Evolutionary conservation across 2,888 invertebrate genomes (phyloP), one percentile per base, ranked within the genome.

Genomic region (Tubulanus polymorphus): DNA sequence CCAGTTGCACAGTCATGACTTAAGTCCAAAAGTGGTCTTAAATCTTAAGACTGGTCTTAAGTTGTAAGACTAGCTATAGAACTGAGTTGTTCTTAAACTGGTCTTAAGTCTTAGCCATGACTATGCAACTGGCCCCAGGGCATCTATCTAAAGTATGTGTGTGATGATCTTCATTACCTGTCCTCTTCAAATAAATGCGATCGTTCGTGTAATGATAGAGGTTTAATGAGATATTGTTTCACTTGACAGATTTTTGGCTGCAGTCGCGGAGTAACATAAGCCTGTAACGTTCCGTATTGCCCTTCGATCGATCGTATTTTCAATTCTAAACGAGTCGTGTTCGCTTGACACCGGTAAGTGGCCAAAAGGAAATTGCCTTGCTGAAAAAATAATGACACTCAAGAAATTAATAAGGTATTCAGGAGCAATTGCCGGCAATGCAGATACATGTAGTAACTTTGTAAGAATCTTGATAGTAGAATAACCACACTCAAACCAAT

Each of bases 321-420:
- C 61, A 95, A 83, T 82, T 94, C 93, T 57, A 96, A 81, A 47
- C 92, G 84, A 63, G 91, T 91, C 0, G 92, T 93, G 67, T 93
- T 93, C 15, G 93, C 88, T 82, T 95, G 94, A 76, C 95, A 95
- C 59, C 93, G 85, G 72, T 93, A 92, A 1, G 93, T 93, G 10
- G 91, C 92, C 61, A 93, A 78, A 49, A 90, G 79, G 63, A 83
- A 85, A 78, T 89, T 88, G 26, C 86, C 87, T 70, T 82, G 83
- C 85, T 86, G 59, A 41, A 63, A 60, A 18, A 51, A 37, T n/a
- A 28, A 32, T 20, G 41, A 12, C 18, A 6, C n/a, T 30, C 3
- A 27, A 15, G n/a, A 18, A 51, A 5, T 3, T 1, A 37, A 10
- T 10, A 12, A 25, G n/a, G 28, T 15, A 3, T 20, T 15, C 32